Evolutionary conservation across 2,113 vertebrate species (phyloP).

Genomic region (Channa argus): DNA sequence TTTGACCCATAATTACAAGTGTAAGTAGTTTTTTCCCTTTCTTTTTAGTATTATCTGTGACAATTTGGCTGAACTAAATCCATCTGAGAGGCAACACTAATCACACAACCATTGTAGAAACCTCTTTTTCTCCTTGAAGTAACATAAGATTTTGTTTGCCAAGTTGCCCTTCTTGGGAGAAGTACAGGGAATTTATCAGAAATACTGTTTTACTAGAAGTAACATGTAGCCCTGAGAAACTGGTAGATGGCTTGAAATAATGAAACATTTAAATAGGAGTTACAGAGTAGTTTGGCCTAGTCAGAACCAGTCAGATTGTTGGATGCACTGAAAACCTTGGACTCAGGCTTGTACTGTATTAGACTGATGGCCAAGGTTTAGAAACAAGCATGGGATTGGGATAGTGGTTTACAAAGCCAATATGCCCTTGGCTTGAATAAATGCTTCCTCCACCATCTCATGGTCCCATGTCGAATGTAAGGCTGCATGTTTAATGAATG

Average conservation of each 20-base stretch:
- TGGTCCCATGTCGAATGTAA: not conserved
- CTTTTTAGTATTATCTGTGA: not conserved
- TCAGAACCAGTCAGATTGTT: not conserved
- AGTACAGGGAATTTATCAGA: not conserved
- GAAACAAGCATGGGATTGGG: not conserved
- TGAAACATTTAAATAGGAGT: slow-evolving; percentile 14
- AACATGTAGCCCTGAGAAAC: slow-evolving; percentile 7
- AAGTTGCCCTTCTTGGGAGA: not conserved
- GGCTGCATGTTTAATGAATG: slow-evolving; percentile 20
- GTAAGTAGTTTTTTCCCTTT: not conserved
- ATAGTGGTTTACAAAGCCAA: slow-evolving; percentile 11
- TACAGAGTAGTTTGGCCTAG: slow-evolving; percentile 6
- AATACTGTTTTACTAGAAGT: not conserved
- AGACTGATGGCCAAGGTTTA: slow-evolving; percentile 11
- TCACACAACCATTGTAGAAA: not conserved
- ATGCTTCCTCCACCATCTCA: slow-evolving; percentile 7
- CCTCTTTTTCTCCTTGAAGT: not conserved
- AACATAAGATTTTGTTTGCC: not conserved
- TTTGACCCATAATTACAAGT: not conserved
- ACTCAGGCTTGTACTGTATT: not conserved
- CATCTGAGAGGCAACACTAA: not conserved
- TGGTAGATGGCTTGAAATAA: slow-evolving; percentile 1
- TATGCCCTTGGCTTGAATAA: slow-evolving; percentile 33
- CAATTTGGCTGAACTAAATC: not conserved
- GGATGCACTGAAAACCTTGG: not conserved